phyloP scores from a whole-genome alignment of 2,113 vertebrate species.

The Bubo bubo region DNA sequence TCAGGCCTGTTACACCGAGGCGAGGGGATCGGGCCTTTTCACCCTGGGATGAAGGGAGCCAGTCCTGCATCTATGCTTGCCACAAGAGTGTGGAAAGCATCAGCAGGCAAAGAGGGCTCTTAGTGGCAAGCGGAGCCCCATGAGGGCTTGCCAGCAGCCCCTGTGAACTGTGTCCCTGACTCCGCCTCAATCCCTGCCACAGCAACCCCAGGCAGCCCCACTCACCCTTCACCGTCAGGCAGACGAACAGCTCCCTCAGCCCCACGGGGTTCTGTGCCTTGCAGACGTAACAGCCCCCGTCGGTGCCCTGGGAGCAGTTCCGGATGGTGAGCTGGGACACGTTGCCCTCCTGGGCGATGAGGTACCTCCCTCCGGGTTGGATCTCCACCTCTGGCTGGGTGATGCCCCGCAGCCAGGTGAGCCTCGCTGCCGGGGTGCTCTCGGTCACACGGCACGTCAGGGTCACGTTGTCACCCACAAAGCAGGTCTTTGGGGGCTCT shows the following conservation, averaged over 20 bases:
- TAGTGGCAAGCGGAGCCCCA: neutral
- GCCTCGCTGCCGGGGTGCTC: slow-evolving; percentile 77
- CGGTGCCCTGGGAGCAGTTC: slow-evolving; percentile 79
- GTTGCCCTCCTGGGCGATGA: slow-evolving; percentile 63
- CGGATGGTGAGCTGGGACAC: slow-evolving; percentile 81
- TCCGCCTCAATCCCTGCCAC: neutral
- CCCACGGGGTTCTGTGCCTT: slow-evolving; percentile 85
- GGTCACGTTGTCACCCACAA: slow-evolving; percentile 75
- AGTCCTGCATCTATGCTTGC: neutral
- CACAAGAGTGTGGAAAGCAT: fast-evolving
- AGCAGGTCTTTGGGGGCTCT: slow-evolving; percentile 78
- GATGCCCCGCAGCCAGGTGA: slow-evolving; percentile 82
- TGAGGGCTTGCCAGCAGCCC: neutral
- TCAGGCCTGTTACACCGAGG: neutral
- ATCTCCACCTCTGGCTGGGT: slow-evolving; percentile 57
- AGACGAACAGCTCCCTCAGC: slow-evolving; percentile 78
- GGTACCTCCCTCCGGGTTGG: slow-evolving; percentile 70
- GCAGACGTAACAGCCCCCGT: slow-evolving; percentile 86
- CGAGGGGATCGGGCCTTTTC: neutral
- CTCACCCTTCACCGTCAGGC: slow-evolving; percentile 88
- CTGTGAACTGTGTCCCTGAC: neutral
- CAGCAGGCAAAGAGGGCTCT: neutral
- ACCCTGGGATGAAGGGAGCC: neutral
- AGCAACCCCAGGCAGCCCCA: neutral
- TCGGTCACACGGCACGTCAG: slow-evolving; percentile 76